Base-by-base conservation (phyloP, 92 coral and sea anemone genomes). In the Phenganax subtilis region DNA sequence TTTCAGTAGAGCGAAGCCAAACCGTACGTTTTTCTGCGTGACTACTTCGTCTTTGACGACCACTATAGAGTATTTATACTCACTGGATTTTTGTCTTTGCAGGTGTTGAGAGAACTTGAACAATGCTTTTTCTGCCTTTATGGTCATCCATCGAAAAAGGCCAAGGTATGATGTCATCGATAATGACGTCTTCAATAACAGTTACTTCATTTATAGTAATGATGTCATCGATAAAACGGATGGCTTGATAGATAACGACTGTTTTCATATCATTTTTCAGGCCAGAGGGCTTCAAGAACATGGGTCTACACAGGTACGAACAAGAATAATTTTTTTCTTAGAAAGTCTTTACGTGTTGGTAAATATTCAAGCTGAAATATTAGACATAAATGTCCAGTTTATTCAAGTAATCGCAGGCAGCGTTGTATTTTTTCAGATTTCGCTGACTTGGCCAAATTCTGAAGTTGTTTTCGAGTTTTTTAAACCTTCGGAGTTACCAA, bases 131-230 rank as follows among this genome's bases (percentile, higher is more conserved):
- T 94, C 55, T 94, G 98, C 63, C 89, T 94, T 28, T 94, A 94
- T 74, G 97, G 98, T 3, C 98, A 94, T 83, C 98, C 98, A 3
- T 90, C 98, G 51, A 94, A 94, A 82, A 94, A 94, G 80, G 98
- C 98, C 11, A 94, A 94, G 90, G 97, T 93, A 74, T 3, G 57
- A 30, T 12, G 6, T 72, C 54, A 72, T 17, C 29, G 56, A 20
- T 72, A 47, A 51, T 44, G 16, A 20, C 27, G 27, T 65, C 10
- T 65, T 65, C 10, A 10, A 9, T 65, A 17, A 3, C 12, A 69
- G 51, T 6, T 69, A 29, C 5, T 37, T 37, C 5, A 37, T 2
- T 37, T 2, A 37, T 37, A 59, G 65, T 14, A 20, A 59, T 59
- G 65, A 59, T 14, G n/a, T 14, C 27, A 7, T 25, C 65, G n/a